Conservation (phyloP, 2,888 invertebrate genomes). For the Leptinotarsa rubiginosa region DNA sequence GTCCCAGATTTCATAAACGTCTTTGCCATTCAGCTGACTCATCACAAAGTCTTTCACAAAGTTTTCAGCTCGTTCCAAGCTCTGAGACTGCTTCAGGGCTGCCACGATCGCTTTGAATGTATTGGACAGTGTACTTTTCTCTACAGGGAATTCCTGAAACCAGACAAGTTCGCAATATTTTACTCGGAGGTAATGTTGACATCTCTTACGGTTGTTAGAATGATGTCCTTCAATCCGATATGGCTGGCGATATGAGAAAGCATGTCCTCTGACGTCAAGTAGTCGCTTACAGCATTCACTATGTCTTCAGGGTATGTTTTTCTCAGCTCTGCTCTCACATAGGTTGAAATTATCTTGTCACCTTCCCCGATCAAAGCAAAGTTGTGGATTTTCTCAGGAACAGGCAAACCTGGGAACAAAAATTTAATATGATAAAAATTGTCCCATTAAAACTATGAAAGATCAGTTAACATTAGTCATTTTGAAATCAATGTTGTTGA, state of each 20-base stretch:
- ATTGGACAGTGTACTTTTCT: conserved; percentile 74
- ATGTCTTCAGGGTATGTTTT: conserved; percentile 84
- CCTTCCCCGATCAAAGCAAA: conserved; percentile 77
- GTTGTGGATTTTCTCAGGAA: conserved; percentile 70
- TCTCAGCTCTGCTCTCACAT: conserved; percentile 74
- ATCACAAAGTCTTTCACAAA: conserved; percentile 92
- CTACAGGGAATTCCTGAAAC: conserved; percentile 78
- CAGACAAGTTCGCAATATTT: not conserved
- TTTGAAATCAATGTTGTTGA: too few species aligned
- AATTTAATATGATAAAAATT: not conserved
- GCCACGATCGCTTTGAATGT: conserved; percentile 87
- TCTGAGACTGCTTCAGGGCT: conserved; percentile 77
- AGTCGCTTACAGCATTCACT: conserved; percentile 74
- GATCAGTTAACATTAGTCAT: too few species aligned
- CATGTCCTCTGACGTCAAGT: conserved; percentile 75
- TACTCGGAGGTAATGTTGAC: not conserved
- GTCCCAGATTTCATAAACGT: conserved; percentile 86
- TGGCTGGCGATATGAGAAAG: conserved; percentile 78
- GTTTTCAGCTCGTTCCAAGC: conserved; percentile 73
- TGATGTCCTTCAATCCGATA: conserved; percentile 86
- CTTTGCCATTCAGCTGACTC: conserved; percentile 84
- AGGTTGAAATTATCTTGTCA: conserved; percentile 73
- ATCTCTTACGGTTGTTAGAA: conserved; percentile 78
- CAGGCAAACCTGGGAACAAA: conserved; percentile 24
- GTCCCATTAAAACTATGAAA: too few species aligned